A percentile compares a stretch with the other conserved stretches of the same genome.
These are phyloP conservation scores for Labrus mixtus DNA, from an alignment of 2,113 vertebrate genomes.

Conservation along the genomic window DNA sequence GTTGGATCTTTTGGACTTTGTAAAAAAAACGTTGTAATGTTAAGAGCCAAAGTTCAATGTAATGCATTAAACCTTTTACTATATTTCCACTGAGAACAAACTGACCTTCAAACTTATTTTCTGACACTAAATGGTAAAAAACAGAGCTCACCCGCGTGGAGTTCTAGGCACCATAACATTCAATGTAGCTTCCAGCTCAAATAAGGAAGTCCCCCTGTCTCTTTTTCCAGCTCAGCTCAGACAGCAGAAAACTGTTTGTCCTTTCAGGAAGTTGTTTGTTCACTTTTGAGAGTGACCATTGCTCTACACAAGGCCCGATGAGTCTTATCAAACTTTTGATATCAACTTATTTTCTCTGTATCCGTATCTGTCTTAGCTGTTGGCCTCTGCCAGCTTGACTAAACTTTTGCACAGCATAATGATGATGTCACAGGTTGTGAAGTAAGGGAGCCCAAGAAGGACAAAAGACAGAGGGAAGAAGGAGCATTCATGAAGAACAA, in stretches of 20 bases:
- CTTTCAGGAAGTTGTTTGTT: not conserved
- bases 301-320: rapidly evolving
- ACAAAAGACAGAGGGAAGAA: constrained; percentile 64
- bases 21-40: not conserved
- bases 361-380: not conserved
- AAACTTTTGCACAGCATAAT: constrained; percentile 3
- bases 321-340: constrained; percentile 5
- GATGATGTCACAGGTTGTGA: constrained; percentile 58
- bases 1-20: not conserved
- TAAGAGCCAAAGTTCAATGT: not conserved
- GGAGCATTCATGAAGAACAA: not conserved
- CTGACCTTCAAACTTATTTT: not conserved
- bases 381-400: constrained; percentile 26
- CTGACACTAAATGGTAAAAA: not conserved
- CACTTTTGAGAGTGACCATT: not conserved
- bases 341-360: not conserved
- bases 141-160: constrained; percentile 19
- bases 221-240: constrained; percentile 8
- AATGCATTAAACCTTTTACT: not conserved
- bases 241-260: not conserved
- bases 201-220: constrained; percentile 69
- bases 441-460: constrained; percentile 60
- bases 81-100: not conserved
- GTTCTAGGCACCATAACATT: not conserved
- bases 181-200: constrained; percentile 30